Evolutionary conservation across 2,113 vertebrate species (phyloP).

Genomic region (Ictalurus punctatus): DNA sequence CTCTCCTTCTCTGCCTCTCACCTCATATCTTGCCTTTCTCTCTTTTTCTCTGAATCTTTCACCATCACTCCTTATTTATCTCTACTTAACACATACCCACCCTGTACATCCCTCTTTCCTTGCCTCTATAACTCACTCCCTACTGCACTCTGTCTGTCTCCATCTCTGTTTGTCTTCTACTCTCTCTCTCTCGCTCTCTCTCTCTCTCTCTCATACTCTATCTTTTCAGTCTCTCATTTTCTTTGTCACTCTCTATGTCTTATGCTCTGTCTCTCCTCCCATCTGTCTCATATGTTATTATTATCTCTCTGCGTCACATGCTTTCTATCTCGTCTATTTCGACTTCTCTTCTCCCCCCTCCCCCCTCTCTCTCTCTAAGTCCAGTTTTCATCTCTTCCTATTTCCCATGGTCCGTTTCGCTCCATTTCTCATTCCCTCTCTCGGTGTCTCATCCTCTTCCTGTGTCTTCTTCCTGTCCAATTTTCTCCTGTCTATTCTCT

Average conservation of each 20-base stretch:
- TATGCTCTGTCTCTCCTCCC: background rate
- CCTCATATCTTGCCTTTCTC: background rate
- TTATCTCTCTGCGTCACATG: background rate
- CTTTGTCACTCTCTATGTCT: background rate
- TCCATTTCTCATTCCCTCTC: too few species aligned
- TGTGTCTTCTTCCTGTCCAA: background rate
- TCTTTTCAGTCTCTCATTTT: background rate
- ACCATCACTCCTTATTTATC: background rate
- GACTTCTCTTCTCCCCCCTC: background rate
- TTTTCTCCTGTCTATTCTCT: background rate
- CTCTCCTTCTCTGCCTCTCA: background rate
- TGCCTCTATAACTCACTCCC: background rate
- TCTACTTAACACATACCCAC: background rate
- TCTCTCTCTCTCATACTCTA: background rate
- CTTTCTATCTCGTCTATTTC: background rate
- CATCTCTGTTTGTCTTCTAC: background rate
- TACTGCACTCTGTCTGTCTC: constrained; percentile 14
- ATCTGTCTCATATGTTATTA: background rate
- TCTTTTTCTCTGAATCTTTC: background rate
- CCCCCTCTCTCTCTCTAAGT: background rate
- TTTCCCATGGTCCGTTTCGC: background rate
- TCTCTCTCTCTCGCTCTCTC: too few species aligned
- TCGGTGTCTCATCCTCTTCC: background rate
- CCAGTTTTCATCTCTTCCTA: background rate
- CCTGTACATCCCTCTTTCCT: constrained; percentile 5